These are phyloP conservation scores for Terebella lapidaria DNA, from an alignment of 2,888 invertebrate genomes.

Conservation along the genomic window DNA sequence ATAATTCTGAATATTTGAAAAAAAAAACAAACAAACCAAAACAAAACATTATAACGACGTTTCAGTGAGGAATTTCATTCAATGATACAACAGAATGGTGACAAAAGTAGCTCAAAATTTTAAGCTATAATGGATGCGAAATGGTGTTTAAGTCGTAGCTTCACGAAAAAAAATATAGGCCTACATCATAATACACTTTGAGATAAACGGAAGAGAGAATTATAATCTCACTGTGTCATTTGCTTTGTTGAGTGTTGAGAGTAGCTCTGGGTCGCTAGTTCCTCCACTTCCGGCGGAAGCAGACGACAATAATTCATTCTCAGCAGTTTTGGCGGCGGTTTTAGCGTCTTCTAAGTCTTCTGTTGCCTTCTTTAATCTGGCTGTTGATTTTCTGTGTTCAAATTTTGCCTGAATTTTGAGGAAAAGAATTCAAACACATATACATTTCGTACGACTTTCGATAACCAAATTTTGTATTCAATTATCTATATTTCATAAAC, in stretches of 20 bases:
- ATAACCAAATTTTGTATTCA: too few relatives aligned
- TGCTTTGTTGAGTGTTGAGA: neutral
- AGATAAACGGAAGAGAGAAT: neutral
- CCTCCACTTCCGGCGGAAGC: neutral
- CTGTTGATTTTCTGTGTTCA: neutral
- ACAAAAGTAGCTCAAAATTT: too few relatives aligned
- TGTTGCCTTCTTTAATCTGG: neutral
- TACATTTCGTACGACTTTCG: too few relatives aligned
- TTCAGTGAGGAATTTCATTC: neutral
- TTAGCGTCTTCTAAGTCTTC: neutral
- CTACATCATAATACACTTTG: neutral
- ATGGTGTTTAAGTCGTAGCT: too few relatives aligned
- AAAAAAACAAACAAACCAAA: neutral
- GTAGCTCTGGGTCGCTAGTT: neutral
- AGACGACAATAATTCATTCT: neutral
- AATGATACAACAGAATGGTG: too few relatives aligned
- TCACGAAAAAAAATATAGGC: too few relatives aligned
- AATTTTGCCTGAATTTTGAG: neutral
- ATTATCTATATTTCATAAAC: too few relatives aligned
- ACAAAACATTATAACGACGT: neutral
- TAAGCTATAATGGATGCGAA: too few relatives aligned
- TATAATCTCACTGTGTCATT: neutral
- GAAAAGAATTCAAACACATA: neutral
- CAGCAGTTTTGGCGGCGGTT: neutral
- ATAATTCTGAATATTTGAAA: neutral